phyloP scores from a whole-genome alignment of 2,113 vertebrate genomes.

The Phrynosoma platyrhinos region DNA sequence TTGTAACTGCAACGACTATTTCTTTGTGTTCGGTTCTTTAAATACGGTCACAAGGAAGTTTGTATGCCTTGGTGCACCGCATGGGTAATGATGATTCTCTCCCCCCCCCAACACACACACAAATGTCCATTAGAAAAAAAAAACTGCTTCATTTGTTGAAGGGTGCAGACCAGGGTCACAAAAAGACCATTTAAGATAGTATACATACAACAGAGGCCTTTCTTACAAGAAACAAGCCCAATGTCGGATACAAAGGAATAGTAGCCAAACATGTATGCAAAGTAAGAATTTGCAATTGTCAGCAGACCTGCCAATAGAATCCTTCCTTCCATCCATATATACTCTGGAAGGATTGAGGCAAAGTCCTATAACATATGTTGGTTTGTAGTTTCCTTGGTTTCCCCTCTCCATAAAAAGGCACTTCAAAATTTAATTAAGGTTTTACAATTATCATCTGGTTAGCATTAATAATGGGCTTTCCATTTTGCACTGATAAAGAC shows the following conservation, averaged over 20 bases:
- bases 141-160: slow-evolving; percentile 74
- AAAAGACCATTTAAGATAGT: slow-evolving; percentile 80
- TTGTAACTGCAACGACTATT: slow-evolving; percentile 89
- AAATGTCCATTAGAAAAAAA: slow-evolving; percentile 37
- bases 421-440: not conserved
- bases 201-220: slow-evolving; percentile 74
- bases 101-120: not conserved
- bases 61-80: slow-evolving; percentile 79
- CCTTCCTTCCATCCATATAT: slow-evolving; percentile 38
- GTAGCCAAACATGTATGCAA: slow-evolving; percentile 69
- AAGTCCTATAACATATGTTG: slow-evolving; percentile 26
- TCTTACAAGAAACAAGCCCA: slow-evolving; percentile 62
- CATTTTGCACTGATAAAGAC: not conserved
- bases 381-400: not conserved
- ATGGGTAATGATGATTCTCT: slow-evolving; percentile 80
- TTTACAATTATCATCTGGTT: not conserved
- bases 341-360: slow-evolving; percentile 59
- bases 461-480: not conserved
- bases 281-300: slow-evolving; percentile 73
- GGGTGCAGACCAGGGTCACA: slow-evolving; percentile 74
- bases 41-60: slow-evolving; percentile 82
- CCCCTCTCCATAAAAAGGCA: slow-evolving; percentile 9
- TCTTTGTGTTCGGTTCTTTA: slow-evolving; percentile 85
- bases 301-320: slow-evolving; percentile 61
- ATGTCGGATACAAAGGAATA: slow-evolving; percentile 68